phyloP scores from a whole-genome alignment of 2,888 invertebrate genomes.

The Nymphalis c-album region DNA sequence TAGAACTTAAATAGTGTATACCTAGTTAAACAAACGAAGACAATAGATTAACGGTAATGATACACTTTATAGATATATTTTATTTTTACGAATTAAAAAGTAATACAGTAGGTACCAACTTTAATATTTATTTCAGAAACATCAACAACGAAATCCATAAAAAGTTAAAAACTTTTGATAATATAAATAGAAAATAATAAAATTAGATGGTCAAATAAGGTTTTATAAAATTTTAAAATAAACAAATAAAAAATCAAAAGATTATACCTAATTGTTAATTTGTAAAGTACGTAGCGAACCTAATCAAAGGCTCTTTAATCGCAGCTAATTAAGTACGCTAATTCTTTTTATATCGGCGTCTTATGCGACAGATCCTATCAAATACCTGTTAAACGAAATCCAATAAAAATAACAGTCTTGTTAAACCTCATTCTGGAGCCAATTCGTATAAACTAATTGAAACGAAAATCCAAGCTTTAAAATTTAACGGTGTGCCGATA shows the following conservation, averaged over 20 bases:
- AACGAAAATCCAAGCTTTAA: slow-evolving; percentile 63
- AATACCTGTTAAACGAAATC: slow-evolving; percentile 43
- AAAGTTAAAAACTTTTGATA: too few species aligned
- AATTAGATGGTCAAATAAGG: too few species aligned
- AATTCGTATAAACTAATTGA: slow-evolving; percentile 57
- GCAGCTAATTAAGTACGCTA: slow-evolving; percentile 5
- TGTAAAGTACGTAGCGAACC: neutral
- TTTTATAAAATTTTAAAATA: too few species aligned
- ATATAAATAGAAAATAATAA: too few species aligned
- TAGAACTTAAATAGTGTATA: too few species aligned
- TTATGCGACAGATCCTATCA: slow-evolving; percentile 33
- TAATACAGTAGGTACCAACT: too few species aligned
- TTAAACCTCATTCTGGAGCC: slow-evolving; percentile 50
- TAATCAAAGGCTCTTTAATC: slow-evolving; percentile 10
- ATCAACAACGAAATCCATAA: too few species aligned
- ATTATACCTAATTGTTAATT: neutral
- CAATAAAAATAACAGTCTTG: slow-evolving; percentile 45
- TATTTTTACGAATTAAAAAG: too few species aligned
- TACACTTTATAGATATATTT: too few species aligned
- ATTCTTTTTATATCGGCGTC: slow-evolving; percentile 17
- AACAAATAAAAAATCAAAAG: neutral
- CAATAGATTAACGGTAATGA: too few species aligned
- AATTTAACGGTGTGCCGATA: slow-evolving; percentile 70
- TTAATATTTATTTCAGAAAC: too few species aligned
- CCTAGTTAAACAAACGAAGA: too few species aligned